Percentiles rank a stretch among this genome's conserved stretches.
phyloP scores from a whole-genome alignment of 1,140 invertebrate species.

The Meloidogyne hapla region DNA sequence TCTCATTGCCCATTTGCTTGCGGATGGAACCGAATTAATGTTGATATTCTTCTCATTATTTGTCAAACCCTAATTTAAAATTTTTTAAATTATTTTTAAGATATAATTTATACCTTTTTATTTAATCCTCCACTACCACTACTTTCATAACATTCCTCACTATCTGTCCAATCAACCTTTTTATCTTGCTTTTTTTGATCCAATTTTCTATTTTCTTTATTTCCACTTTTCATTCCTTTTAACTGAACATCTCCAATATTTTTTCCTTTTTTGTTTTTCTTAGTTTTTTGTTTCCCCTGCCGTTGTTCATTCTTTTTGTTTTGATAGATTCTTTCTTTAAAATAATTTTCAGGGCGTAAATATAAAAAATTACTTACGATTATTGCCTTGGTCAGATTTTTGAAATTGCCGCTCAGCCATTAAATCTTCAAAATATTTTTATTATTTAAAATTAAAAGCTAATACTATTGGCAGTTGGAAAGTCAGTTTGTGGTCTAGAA shows the following conservation, averaged over 20 bases:
- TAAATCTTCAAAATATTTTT: not conserved
- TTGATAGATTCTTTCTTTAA: not conserved
- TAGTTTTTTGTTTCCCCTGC: not conserved
- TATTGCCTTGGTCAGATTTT: not conserved
- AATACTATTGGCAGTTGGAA: not conserved
- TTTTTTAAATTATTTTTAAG: not conserved
- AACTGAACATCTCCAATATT: not conserved
- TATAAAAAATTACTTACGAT: not conserved
- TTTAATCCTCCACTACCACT: not conserved
- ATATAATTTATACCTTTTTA: not conserved
- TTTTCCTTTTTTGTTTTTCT: not conserved
- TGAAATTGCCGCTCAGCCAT: not conserved
- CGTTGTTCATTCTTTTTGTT: not conserved
- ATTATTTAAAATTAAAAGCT: not conserved
- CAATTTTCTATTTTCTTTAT: not conserved
- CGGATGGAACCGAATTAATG: not conserved
- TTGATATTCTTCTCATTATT: not conserved
- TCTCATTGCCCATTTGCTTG: not conserved
- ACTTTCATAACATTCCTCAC: not conserved
- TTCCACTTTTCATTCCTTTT: not conserved
- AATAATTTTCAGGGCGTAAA: not conserved
- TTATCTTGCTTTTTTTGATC: not conserved
- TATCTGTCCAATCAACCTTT: not conserved
- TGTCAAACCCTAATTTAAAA: not conserved
- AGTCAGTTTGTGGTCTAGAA: not conserved